These are phyloP conservation scores for Rhizomys pruinosus DNA, from an alignment of 2,113 vertebrate genomes.

Conservation along the genomic window DNA sequence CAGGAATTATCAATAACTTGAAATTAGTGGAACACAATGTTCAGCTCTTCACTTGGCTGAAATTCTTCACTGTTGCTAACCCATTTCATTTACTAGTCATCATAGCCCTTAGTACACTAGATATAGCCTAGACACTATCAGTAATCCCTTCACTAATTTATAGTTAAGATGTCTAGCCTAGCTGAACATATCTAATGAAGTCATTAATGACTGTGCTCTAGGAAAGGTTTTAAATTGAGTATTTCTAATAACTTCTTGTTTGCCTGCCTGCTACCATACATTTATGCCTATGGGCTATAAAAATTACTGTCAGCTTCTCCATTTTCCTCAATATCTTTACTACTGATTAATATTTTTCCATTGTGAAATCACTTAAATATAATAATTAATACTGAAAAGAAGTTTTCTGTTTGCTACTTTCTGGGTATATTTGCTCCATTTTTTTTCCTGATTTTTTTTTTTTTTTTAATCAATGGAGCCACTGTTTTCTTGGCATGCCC, in stretches of 20 bases:
- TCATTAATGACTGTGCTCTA: not conserved
- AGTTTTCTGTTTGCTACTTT: not conserved
- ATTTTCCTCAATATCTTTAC: not conserved
- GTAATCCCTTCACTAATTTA: not conserved
- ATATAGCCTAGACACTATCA: not conserved
- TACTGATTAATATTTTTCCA: not conserved
- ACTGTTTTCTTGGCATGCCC: not conserved
- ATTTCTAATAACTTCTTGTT: not conserved
- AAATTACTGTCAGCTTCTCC: not conserved
- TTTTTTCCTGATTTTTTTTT: not conserved
- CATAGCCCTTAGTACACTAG: not conserved
- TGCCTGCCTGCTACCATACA: not conserved
- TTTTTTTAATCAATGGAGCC: not conserved
- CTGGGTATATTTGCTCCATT: not conserved
- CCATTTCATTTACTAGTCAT: not conserved
- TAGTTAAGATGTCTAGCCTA: not conserved
- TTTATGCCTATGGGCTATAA: not conserved
- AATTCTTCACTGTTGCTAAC: not conserved
- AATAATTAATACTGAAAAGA: not conserved
- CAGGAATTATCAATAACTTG: not conserved
- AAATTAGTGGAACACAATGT: not conserved
- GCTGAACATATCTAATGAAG: slow-evolving; percentile 29
- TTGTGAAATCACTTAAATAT: slow-evolving; percentile 11
- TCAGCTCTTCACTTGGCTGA: not conserved
- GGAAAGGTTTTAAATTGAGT: not conserved